Conservation (phyloP, 2,797 vertebrate genomes). For the Agapornis canus region DNA sequence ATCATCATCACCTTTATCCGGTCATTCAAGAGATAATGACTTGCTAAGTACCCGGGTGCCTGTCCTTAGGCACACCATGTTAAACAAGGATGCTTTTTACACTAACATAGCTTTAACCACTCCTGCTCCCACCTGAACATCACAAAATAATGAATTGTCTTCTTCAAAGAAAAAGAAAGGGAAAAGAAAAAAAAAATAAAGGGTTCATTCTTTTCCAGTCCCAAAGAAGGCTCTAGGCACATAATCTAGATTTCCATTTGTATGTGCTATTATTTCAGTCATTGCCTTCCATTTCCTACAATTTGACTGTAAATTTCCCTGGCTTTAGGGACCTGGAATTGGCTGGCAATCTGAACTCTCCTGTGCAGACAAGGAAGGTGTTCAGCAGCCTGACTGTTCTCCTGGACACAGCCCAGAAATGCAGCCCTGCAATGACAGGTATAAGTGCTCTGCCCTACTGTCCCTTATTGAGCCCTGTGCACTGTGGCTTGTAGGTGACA, state of each 20-base stretch:
- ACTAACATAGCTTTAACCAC: neutral
- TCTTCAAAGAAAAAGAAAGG: neutral
- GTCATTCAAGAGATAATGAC: neutral
- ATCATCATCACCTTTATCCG: neutral
- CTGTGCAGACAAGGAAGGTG: neutral
- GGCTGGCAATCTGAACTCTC: neutral
- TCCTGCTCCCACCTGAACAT: neutral
- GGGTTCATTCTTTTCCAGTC: neutral
- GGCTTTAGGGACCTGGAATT: neutral
- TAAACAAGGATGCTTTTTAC: neutral
- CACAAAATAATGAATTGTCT: neutral
- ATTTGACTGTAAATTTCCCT: neutral
- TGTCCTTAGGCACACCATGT: neutral
- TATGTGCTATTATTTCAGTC: neutral
- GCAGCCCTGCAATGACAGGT: neutral
- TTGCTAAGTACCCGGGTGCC: neutral
- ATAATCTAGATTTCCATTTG: neutral
- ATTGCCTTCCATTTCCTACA: neutral
- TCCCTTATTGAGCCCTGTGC: fast-evolving
- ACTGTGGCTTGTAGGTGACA: fast-evolving
- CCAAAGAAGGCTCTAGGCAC: neutral
- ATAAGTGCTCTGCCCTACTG: fast-evolving
- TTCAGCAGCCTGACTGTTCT: fast-evolving
- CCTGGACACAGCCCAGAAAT: neutral
- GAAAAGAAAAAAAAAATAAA: neutral